A percentile compares a stretch with the other conserved stretches of the same genome.
phyloP scores from a whole-genome alignment of 1,140 invertebrate genomes.

The Lysiphlebus fabarum region DNA sequence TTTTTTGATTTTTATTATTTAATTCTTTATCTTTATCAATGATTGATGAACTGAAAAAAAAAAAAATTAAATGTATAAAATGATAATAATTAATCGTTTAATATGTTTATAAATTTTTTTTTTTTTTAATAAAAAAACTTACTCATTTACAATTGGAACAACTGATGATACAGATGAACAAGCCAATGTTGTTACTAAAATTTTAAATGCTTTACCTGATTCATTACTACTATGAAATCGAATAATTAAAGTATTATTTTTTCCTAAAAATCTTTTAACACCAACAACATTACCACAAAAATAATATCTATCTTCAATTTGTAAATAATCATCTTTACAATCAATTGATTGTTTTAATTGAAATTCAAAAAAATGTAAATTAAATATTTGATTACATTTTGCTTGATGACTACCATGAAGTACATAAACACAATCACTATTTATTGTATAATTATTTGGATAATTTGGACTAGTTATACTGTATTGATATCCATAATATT shows the following conservation, averaged over 20 bases:
- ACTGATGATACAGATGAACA: conserved; percentile 16
- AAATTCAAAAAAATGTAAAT: conserved; percentile 59
- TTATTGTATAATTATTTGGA: conserved; percentile 51
- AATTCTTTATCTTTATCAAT: no score
- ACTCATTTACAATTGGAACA: no score
- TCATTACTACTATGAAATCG: conserved; percentile 39
- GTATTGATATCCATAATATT: conserved; percentile 41
- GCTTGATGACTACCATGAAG: conserved; percentile 49
- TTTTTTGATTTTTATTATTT: neutral
- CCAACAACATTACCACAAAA: conserved; percentile 55
- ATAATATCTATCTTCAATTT: conserved; percentile 45
- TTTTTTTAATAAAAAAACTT: neutral
- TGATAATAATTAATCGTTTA: no score
- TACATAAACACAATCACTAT: conserved; percentile 53
- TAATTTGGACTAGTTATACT: conserved; percentile 52
- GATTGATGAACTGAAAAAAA: no score
- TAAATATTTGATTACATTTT: conserved; percentile 55
- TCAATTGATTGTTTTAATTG: conserved; percentile 49
- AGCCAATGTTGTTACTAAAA: conserved; percentile 54
- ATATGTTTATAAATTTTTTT: no score
- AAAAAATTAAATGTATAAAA: no score
- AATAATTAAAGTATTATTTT: conserved; percentile 49
- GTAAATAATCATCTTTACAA: conserved; percentile 55
- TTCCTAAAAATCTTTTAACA: conserved; percentile 50
- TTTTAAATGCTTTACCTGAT: conserved; percentile 50